Percentiles rank a stretch among this genome's conserved stretches.
phyloP scores from a whole-genome alignment of 2,113 vertebrate species.

The Lophius piscatorius region DNA sequence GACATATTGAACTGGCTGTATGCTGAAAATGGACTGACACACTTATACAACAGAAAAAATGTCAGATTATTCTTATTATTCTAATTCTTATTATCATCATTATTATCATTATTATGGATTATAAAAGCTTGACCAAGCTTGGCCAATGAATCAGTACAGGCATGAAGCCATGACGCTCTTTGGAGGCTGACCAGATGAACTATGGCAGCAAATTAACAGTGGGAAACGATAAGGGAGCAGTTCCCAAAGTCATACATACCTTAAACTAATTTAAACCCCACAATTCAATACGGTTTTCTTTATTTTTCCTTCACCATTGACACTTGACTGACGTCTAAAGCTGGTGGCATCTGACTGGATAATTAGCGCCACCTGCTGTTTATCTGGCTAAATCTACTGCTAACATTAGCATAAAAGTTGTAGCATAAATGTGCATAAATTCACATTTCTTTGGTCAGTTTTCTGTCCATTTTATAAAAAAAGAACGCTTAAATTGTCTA shows the following conservation, averaged over 20 bases:
- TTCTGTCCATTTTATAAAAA: not conserved
- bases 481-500: not conserved
- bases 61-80: no score
- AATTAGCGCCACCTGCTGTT: conserved; percentile 19
- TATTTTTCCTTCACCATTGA: not conserved
- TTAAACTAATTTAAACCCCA: not conserved
- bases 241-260: not conserved
- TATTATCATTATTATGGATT: no score
- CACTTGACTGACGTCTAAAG: not conserved
- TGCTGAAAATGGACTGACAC: no score
- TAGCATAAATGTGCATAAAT: no score
- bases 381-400: not conserved
- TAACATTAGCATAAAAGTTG: no score
- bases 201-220: not conserved
- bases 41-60: not conserved
- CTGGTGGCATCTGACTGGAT: not conserved
- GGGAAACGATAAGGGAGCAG: not conserved
- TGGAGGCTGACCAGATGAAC: not conserved
- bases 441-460: no score
- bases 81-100: no score
- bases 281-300: no score
- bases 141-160: no score
- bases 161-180: no score
- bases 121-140: no score
- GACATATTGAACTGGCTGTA: not conserved